phyloP scores from a whole-genome alignment of 2,113 vertebrate genomes.

The Uropsilus gracilis region DNA sequence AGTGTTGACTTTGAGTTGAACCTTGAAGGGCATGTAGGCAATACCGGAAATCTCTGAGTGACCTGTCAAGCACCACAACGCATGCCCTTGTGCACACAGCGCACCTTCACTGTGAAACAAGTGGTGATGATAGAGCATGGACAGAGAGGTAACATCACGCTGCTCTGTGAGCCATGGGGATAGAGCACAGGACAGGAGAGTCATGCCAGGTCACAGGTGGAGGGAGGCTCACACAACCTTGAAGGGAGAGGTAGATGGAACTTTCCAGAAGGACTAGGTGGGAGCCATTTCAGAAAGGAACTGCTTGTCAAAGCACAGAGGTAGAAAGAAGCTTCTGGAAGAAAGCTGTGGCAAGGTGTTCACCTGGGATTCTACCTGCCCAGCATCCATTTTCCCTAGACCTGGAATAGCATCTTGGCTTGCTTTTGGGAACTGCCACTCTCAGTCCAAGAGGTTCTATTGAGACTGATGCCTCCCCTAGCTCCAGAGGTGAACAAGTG shows the following conservation, averaged over 20 bases:
- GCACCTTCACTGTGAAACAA: neutral
- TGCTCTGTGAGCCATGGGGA: neutral
- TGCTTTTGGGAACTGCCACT: neutral
- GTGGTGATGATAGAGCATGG: fast-evolving
- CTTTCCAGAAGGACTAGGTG: neutral
- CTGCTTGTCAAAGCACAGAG: neutral
- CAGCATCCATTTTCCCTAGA: too few relatives aligned
- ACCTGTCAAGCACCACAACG: neutral
- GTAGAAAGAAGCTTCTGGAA: neutral
- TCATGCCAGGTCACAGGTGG: neutral
- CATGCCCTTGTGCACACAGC: fast-evolving
- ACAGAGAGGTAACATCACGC: neutral
- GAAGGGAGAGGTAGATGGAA: neutral
- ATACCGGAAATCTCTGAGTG: fast-evolving
- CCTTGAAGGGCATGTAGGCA: fast-evolving
- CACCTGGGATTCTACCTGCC: fast-evolving
- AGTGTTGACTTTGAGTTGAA: neutral
- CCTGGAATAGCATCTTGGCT: neutral
- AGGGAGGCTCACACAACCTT: neutral
- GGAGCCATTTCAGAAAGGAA: neutral
- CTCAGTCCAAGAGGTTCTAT: fast-evolving
- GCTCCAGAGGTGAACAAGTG: neutral
- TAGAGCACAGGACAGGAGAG: neutral
- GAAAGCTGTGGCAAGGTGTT: neutral
- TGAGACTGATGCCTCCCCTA: neutral